phyloP scores from a whole-genome alignment of 2,888 invertebrate genomes.

The Formica aserva region DNA sequence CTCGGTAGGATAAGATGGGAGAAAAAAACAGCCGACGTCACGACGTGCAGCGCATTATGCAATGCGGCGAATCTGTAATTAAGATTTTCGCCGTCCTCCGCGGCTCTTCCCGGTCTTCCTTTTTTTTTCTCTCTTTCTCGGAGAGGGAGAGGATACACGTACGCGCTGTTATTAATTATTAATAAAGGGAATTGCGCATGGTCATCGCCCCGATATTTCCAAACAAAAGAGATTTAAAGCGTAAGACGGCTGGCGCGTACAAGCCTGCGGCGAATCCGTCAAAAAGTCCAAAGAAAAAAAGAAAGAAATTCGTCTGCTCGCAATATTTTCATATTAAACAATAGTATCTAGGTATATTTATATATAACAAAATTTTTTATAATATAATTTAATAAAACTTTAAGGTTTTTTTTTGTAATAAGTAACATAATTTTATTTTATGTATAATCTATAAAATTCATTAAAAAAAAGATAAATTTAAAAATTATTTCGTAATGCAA shows the following conservation, averaged over 20 bases:
- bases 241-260: neutral
- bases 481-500: no score
- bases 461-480: no score
- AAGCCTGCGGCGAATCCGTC: neutral
- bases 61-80: slow-evolving; percentile 60
- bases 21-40: slow-evolving; percentile 66
- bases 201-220: slow-evolving; percentile 42
- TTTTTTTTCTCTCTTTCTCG: neutral
- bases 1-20: slow-evolving; percentile 5
- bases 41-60: slow-evolving; percentile 47
- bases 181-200: slow-evolving; percentile 38
- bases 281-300: neutral
- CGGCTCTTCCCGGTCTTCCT: neutral
- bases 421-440: no score
- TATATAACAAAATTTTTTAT: neutral
- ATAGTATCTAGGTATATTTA: neutral
- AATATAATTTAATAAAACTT: no score
- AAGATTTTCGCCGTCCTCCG: slow-evolving; percentile 67
- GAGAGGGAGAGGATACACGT: neutral
- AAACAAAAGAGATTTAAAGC: slow-evolving; percentile 45
- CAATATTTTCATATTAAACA: neutral
- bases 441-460: no score
- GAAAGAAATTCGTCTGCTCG: neutral
- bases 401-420: no score
- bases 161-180: slow-evolving; percentile 51